phyloP scores from a whole-genome alignment of 1,140 invertebrate species.

The Papilio helenus region DNA sequence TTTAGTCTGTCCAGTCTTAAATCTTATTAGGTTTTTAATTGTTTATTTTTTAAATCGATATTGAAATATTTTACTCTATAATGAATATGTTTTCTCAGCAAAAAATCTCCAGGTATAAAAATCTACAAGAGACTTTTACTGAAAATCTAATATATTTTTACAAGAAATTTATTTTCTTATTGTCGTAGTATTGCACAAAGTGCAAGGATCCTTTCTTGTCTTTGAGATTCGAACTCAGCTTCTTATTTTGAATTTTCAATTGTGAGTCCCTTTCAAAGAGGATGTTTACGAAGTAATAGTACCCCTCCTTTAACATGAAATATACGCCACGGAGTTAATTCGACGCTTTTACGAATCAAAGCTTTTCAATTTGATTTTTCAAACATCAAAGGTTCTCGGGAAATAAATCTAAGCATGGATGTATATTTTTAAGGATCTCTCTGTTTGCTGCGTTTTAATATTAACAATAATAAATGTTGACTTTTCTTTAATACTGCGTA shows the following conservation, averaged over 20 bases:
- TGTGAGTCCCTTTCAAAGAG: constrained; percentile 1
- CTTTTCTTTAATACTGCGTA: not conserved
- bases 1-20: not conserved
- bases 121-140: not conserved
- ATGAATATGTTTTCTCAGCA: not conserved
- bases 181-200: not conserved
- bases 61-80: not conserved
- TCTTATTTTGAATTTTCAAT: not conserved
- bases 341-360: constrained; percentile 19
- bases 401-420: not conserved
- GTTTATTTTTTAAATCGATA: not conserved
- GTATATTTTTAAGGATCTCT: not conserved
- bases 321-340: constrained; percentile 18
- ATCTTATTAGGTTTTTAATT: not conserved
- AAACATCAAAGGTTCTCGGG: not conserved
- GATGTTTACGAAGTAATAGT: constrained; percentile 31
- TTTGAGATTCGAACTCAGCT: constrained; percentile 3
- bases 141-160: not conserved
- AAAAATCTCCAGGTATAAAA: too few species aligned
- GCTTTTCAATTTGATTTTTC: constrained; percentile 7
- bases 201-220: constrained; percentile 17
- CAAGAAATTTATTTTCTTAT: not conserved
- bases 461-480: not conserved
- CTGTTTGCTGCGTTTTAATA: not conserved
- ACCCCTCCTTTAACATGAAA: constrained; percentile 24